phyloP scores from a whole-genome alignment of 92 coral and sea anemone species.

The Pocillopora grandis region DNA sequence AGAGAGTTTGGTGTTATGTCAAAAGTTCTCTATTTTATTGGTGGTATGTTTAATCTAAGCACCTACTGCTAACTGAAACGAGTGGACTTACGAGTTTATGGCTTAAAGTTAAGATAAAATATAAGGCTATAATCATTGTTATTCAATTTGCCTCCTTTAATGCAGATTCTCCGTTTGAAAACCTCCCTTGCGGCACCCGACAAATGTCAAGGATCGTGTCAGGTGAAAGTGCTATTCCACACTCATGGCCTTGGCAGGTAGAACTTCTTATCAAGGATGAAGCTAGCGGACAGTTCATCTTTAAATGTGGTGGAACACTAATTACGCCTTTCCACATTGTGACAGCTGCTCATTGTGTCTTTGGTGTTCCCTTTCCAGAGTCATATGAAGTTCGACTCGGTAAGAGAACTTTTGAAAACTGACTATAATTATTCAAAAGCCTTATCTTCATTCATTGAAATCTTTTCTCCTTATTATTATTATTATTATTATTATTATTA shows the following conservation, averaged over 20 bases:
- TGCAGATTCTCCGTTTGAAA: background rate
- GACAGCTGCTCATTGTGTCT: slow-evolving; percentile 81
- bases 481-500: background rate
- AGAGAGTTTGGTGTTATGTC: no score
- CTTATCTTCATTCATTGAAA: background rate
- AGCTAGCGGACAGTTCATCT: slow-evolving; percentile 27
- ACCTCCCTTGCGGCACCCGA: slow-evolving; percentile 40
- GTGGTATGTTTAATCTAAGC: no score
- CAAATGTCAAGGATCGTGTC: slow-evolving; percentile 62
- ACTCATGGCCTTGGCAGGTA: slow-evolving; percentile 86
- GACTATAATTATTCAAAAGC: no score
- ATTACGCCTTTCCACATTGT: slow-evolving; percentile 54
- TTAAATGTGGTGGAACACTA: slow-evolving; percentile 73
- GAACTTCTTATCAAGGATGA: slow-evolving; percentile 43
- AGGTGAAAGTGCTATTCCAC: slow-evolving; percentile 61
- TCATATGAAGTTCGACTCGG: slow-evolving; percentile 62
- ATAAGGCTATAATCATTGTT: background rate
- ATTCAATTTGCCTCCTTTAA: background rate
- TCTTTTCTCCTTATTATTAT: background rate
- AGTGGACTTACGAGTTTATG: background rate
- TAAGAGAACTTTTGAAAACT: background rate
- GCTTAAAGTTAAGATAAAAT: background rate
- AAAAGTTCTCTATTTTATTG: no score
- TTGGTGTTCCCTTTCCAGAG: slow-evolving; percentile 58
- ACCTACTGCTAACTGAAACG: no score